phyloP scores from a whole-genome alignment of 2,888 invertebrate genomes.

The Clivina fossor region DNA sequence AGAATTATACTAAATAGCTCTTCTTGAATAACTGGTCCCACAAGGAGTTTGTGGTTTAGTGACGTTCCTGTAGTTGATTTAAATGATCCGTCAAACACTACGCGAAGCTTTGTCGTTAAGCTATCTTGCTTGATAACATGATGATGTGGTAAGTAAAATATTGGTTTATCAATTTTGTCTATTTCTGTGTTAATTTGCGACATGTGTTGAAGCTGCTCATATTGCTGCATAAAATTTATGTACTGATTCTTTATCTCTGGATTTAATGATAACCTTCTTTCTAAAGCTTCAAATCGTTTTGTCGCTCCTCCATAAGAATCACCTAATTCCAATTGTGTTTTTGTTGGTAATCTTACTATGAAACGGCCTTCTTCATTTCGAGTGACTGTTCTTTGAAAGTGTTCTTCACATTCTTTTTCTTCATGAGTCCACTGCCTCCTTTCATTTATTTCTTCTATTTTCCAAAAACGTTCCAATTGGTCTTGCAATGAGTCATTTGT shows the following conservation, averaged over 20 bases:
- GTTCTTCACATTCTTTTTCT: slow-evolving; percentile 39
- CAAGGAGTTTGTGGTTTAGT: slow-evolving; percentile 42
- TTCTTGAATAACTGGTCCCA: slow-evolving; percentile 43
- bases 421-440: slow-evolving; percentile 27
- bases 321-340: slow-evolving; percentile 32
- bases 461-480: slow-evolving; percentile 39
- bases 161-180: not conserved
- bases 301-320: slow-evolving; percentile 32
- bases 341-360: slow-evolving; percentile 28
- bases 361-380: slow-evolving; percentile 36
- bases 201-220: slow-evolving; percentile 37
- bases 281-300: slow-evolving; percentile 35
- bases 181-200: slow-evolving; percentile 17
- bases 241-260: slow-evolving; percentile 25
- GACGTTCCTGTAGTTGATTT: slow-evolving; percentile 38
- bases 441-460: slow-evolving; percentile 37
- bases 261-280: slow-evolving; percentile 32
- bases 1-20: slow-evolving; percentile 42
- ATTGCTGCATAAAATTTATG: slow-evolving; percentile 36
- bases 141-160: slow-evolving; percentile 44
- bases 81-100: slow-evolving; percentile 45
- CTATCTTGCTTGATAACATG: slow-evolving; percentile 40
- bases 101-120: slow-evolving; percentile 42
- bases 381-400: slow-evolving; percentile 32
- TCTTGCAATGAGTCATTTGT: slow-evolving; percentile 15